Percentiles rank a stretch among this genome's conserved stretches.
Evolutionary conservation across 2,113 vertebrate species (phyloP).

Genomic region (Nicator chloris): DNA sequence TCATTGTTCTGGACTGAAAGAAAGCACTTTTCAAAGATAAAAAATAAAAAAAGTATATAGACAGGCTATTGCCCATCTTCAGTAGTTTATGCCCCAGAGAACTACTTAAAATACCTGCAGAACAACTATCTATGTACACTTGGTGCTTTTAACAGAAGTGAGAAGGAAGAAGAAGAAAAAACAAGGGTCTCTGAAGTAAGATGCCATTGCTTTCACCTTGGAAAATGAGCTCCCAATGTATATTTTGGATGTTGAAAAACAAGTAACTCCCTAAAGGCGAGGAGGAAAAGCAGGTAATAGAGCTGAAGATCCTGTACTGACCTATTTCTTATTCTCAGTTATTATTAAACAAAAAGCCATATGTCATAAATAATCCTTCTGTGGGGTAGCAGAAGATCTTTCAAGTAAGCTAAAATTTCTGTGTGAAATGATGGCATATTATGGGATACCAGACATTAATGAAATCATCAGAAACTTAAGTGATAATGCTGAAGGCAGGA

Average conservation of each 20-base stretch:
- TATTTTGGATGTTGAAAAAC: background rate
- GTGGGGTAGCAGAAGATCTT: background rate
- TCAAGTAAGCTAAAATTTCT: background rate
- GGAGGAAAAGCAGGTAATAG: background rate
- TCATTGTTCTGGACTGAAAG: background rate
- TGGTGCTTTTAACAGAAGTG: background rate
- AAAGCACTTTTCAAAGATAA: background rate
- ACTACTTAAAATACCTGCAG: background rate
- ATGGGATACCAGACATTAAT: background rate
- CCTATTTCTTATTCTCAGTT: background rate
- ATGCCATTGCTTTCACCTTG: background rate
- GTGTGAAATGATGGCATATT: background rate
- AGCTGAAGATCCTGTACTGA: background rate
- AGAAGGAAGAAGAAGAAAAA: background rate
- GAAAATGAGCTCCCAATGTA: background rate
- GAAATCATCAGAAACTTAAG: background rate
- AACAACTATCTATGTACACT: background rate
- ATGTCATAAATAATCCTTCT: background rate
- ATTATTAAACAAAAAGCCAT: background rate
- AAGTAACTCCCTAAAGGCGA: background rate
- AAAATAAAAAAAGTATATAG: background rate
- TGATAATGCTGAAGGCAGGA: background rate
- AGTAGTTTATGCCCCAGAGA: background rate
- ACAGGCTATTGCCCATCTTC: background rate
- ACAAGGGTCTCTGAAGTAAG: background rate